Evolutionary conservation across 2,888 invertebrate species (phyloP), one percentile per base, ranked within the genome.

Genomic region (Eristalis pertinax): DNA sequence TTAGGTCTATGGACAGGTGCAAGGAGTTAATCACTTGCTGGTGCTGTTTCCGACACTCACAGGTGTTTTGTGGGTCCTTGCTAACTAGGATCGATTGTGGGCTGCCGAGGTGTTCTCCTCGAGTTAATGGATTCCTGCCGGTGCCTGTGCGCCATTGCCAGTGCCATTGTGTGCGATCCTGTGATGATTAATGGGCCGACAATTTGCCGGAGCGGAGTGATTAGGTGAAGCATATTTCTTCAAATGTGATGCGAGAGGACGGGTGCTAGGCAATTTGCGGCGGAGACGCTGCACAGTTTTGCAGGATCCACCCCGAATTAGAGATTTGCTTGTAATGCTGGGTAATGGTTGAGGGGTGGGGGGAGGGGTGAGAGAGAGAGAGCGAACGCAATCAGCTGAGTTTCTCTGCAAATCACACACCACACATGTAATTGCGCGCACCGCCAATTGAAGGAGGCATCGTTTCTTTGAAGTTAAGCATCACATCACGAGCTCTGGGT

Each of bases 1-100:
- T 84, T 68, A 83, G 83, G 76, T 84, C 80, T 87, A 84, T 84
- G 87, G 79, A 75, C 87, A 87, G 87, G 87, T 87, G 87, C 84
- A 87, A 76, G 83, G 82, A 86, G 78, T 86, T 78, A 86, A 83
- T 87, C 86, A 83, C 72, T 83, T 79, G 75, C 70, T 86, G 68
- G 70, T 65, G 69, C 38, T 50, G 62, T n/a, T 29, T 19, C 41
- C 35, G 29, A 41, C 22, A 38, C 67, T 58, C 73, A 84, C 79
- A 76, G 73, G 72, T 83, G 83, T 65, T 67, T 62, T 38, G 50
- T n/a, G 24, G 58, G 29, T 64, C 43, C 41, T 13, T 35, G 32
- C 64, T 80, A 84, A 87, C 87, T 84, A 87, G 84, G 79, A 76
- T 84, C 68, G 79, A 79, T 83, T 76, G 87, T 50, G 70, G 73